Conservation (phyloP, 2,888 invertebrate species). For the Cepaea hortensis region DNA sequence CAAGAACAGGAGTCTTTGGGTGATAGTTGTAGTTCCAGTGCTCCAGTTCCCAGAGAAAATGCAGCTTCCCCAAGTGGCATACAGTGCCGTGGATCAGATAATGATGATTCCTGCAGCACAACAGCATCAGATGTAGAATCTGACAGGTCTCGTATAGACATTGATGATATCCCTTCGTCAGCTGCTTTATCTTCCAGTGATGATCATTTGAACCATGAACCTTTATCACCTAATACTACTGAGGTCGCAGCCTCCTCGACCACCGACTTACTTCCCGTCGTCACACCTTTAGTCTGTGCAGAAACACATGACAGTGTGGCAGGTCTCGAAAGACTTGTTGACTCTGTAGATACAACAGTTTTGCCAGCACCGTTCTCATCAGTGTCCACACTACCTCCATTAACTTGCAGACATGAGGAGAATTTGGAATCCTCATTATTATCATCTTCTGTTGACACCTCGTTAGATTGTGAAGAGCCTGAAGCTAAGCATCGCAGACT, state of each 20-base stretch:
- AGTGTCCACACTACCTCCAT: conserved; percentile 8
- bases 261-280: conserved; percentile 8
- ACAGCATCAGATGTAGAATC: background rate
- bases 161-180: conserved; percentile 9
- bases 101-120: background rate
- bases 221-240: background rate
- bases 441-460: conserved; percentile 4
- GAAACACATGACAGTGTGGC: conserved; percentile 40
- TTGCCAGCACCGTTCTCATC: conserved; percentile 9
- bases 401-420: background rate
- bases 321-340: conserved; percentile 38
- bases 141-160: background rate
- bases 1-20: background rate
- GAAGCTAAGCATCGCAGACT: background rate
- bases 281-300: background rate
- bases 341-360: conserved; percentile 28
- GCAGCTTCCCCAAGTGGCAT: background rate
- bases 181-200: background rate
- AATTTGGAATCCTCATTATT: background rate
- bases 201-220: background rate
- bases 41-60: background rate
- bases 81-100: background rate
- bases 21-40: conserved; percentile 33
- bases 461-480: conserved; percentile 26
- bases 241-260: conserved; percentile 12